A percentile compares a stretch with the other conserved stretches of the same genome.
phyloP scores from a whole-genome alignment of 2,113 vertebrate genomes.

The Sceloporus tristichus region DNA sequence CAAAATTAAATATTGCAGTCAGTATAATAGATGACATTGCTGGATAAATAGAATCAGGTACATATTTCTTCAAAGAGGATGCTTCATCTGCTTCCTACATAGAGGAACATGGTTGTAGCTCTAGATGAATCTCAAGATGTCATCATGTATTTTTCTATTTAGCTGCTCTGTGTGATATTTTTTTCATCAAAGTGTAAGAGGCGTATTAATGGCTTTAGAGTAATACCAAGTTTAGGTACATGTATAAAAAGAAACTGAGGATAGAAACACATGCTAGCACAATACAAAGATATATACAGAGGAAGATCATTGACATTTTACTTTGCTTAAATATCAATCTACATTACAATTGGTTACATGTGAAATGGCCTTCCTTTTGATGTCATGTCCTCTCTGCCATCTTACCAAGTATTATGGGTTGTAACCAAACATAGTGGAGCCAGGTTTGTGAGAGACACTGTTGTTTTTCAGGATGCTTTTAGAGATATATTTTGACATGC shows the following conservation, averaged over 20 bases:
- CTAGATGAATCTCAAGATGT: neutral
- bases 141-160: neutral
- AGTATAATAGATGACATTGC: slow-evolving; percentile 6
- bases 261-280: neutral
- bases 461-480: neutral
- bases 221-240: neutral
- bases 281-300: neutral
- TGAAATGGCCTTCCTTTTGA: neutral
- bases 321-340: no score
- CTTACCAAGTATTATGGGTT: neutral
- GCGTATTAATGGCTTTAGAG: neutral
- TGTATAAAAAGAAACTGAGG: neutral
- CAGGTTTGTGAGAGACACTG: neutral
- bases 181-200: neutral
- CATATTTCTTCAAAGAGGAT: neutral
- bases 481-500: neutral
- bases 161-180: neutral
- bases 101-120: no score
- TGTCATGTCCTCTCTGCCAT: neutral
- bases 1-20: neutral
- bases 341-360: neutral
- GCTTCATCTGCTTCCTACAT: neutral
- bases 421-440: neutral
- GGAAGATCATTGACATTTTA: neutral
- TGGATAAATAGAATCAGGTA: neutral